A percentile compares a stretch with the other conserved stretches of the same genome.
Conservation (phyloP, 1,140 invertebrate species). For the Venustaconcha ellipsiformis region DNA sequence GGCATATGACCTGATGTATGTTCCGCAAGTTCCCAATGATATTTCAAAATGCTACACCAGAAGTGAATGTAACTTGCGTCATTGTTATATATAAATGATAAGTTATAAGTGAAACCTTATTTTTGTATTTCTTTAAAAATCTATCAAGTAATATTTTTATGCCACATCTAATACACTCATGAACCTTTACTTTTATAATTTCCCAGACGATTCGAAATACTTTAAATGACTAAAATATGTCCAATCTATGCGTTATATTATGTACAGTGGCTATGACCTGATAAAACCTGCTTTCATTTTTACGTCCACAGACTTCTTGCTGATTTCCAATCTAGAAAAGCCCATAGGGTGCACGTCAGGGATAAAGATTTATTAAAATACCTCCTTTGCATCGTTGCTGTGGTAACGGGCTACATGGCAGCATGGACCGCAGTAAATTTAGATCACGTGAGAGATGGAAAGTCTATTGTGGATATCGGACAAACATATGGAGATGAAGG, state of each 20-base stretch:
- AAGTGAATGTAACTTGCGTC: too few relatives aligned
- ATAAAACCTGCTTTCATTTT: background rate
- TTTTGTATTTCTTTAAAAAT: too few relatives aligned
- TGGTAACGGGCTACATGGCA: constrained; percentile 85
- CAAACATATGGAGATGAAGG: constrained; percentile 66
- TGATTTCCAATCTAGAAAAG: constrained; percentile 85
- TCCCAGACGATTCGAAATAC: too few relatives aligned
- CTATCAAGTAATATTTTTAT: too few relatives aligned
- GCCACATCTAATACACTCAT: too few relatives aligned
- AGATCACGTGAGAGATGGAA: constrained; percentile 61
- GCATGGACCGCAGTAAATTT: constrained; percentile 82
- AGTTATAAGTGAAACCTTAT: too few relatives aligned
- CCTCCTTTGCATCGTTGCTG: constrained; percentile 79
- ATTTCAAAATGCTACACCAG: too few relatives aligned
- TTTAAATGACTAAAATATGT: too few relatives aligned
- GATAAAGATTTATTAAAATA: constrained; percentile 89
- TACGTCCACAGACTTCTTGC: constrained; percentile 71
- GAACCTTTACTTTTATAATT: too few relatives aligned
- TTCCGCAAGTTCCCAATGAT: too few relatives aligned
- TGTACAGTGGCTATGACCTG: background rate
- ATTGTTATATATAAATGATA: too few relatives aligned
- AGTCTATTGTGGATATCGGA: constrained; percentile 68
- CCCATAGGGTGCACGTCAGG: constrained; percentile 86
- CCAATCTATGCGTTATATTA: background rate
- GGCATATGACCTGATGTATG: too few relatives aligned